Evolutionary conservation across 2,888 invertebrate genomes (phyloP).

Genomic region (Thera obeliscata): DNA sequence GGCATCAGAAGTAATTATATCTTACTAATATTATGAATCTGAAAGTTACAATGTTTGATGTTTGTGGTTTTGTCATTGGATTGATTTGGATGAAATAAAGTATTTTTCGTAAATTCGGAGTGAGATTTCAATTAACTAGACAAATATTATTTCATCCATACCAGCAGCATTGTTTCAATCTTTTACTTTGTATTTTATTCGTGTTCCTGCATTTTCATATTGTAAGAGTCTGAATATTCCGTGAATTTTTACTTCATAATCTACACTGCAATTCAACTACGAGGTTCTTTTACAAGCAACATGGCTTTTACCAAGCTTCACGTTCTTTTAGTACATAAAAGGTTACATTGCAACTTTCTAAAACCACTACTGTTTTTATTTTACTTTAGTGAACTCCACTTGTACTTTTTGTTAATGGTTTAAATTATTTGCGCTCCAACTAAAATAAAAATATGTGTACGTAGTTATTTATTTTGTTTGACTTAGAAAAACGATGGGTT

Average conservation of each 20-base stretch:
- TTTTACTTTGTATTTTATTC: slow-evolving; percentile 4
- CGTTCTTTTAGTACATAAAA: slow-evolving; percentile 5
- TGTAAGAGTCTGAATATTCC: background rate
- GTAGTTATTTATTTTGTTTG: background rate
- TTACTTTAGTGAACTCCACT: slow-evolving; percentile 5
- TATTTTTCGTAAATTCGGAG: background rate
- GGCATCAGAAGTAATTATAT: too few relatives aligned
- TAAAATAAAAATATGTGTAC: background rate
- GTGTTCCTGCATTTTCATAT: background rate
- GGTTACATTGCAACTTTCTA: slow-evolving; percentile 8
- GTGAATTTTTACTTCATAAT: slow-evolving; percentile 3
- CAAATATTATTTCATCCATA: background rate
- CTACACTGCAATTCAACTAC: slow-evolving; percentile 6
- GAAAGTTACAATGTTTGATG: too few relatives aligned
- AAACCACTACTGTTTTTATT: background rate
- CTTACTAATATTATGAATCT: too few relatives aligned
- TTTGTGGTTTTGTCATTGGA: too few relatives aligned
- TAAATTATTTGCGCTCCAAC: background rate
- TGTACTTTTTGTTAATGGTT: slow-evolving; percentile 4
- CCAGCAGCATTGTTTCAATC: background rate
- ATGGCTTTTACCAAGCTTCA: slow-evolving; percentile 7
- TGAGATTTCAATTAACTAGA: background rate
- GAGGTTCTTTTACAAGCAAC: slow-evolving; percentile 12
- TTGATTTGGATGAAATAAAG: too few relatives aligned
- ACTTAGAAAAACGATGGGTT: too few relatives aligned